phyloP scores from a whole-genome alignment of 2,113 vertebrate species.

The Melospiza melodia region DNA sequence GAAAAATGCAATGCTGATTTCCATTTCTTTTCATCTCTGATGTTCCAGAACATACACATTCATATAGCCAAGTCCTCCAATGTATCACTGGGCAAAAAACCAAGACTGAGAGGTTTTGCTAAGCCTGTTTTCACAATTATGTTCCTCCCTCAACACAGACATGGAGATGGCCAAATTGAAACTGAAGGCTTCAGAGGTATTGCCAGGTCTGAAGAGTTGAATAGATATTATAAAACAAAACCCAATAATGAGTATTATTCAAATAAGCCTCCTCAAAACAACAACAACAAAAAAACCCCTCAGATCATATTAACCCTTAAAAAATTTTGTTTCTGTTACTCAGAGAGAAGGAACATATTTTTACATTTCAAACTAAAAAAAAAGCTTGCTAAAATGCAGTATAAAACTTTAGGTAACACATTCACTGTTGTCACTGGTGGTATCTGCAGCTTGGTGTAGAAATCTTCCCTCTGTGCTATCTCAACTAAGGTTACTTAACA shows the following conservation, averaged over 20 bases:
- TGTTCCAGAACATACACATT: neutral
- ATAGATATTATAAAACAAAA: neutral
- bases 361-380: neutral
- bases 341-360: neutral
- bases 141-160: neutral
- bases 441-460: neutral
- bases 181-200: neutral
- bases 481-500: neutral
- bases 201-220: neutral
- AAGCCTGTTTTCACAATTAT: conserved; percentile 24
- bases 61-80: neutral
- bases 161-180: conserved; percentile 10
- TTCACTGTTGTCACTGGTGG: neutral
- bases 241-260: neutral
- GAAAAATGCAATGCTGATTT: neutral
- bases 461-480: neutral
- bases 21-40: neutral
- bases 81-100: neutral
- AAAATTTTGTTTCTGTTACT: neutral
- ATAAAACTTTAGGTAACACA: neutral
- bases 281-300: neutral
- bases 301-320: neutral
- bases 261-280: neutral
- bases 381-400: neutral
- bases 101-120: neutral